A percentile compares a stretch with the other conserved stretches of the same genome.
These are phyloP conservation scores for Callaeas wilsoni DNA, from an alignment of 2,113 vertebrate genomes.

Conservation along the genomic window DNA sequence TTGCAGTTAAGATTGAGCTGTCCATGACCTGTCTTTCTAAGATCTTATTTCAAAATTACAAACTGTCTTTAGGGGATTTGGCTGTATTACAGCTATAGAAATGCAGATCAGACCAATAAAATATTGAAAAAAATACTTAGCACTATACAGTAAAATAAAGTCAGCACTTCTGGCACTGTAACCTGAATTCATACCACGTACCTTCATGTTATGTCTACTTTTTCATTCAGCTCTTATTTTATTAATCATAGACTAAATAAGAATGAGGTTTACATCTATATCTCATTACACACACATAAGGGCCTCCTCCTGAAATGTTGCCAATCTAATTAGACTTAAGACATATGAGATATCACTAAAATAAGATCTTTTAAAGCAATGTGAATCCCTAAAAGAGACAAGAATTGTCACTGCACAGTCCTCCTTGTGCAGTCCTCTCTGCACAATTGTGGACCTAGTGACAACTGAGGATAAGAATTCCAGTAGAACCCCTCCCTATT, in stretches of 20 bases:
- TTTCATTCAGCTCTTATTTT: background rate
- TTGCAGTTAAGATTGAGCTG: background rate
- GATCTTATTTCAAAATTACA: background rate
- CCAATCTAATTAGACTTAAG: background rate
- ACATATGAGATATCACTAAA: background rate
- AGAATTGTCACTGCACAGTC: background rate
- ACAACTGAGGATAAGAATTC: background rate
- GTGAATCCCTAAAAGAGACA: background rate
- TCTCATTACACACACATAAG: background rate
- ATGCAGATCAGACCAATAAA: background rate
- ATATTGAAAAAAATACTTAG: background rate
- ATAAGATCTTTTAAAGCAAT: background rate
- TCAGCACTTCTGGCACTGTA: background rate
- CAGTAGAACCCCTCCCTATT: background rate
- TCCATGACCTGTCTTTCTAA: background rate
- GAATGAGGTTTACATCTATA: background rate
- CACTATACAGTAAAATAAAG: background rate
- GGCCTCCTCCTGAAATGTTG: background rate
- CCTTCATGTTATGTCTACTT: constrained; percentile 12
- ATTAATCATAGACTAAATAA: constrained; percentile 5
- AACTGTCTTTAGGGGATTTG: background rate
- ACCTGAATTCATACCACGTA: background rate
- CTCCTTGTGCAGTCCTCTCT: background rate
- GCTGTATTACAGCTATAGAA: background rate
- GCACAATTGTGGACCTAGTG: background rate